Evolutionary conservation across 2,888 invertebrate species (phyloP).

Genomic region (Arctia plantaginis): DNA sequence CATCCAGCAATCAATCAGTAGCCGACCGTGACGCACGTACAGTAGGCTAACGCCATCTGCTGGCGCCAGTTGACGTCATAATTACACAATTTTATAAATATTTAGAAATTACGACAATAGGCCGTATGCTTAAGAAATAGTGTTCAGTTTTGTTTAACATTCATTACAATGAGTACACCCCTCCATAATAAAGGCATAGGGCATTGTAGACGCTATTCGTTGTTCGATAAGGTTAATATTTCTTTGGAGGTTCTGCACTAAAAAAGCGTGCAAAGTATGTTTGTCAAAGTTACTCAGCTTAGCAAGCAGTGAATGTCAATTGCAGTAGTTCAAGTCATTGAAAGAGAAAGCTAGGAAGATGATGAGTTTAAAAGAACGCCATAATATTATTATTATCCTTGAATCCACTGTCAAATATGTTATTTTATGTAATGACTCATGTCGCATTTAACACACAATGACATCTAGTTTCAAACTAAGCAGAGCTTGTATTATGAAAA

Average conservation of each 20-base stretch:
- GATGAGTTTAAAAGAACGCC: no score
- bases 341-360: no score
- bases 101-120: neutral
- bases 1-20: conserved; percentile 59
- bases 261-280: neutral
- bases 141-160: neutral
- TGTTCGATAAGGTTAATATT: neutral
- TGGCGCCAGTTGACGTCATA: conserved; percentile 62
- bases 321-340: conserved; percentile 25
- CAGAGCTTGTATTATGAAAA: no score
- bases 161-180: neutral
- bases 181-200: neutral
- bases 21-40: conserved; percentile 58
- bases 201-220: neutral
- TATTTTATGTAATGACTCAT: no score
- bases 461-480: no score
- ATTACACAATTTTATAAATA: conserved; percentile 9
- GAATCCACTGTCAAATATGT: no score
- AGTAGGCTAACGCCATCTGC: conserved; percentile 67
- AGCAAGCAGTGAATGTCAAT: neutral
- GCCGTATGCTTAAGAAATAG: neutral
- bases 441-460: no score
- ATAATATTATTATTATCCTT: no score
- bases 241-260: neutral
- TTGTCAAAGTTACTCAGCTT: conserved; percentile 15